Conservation (phyloP, 2,797 vertebrate genomes). For the Sibirionetta formosa region DNA sequence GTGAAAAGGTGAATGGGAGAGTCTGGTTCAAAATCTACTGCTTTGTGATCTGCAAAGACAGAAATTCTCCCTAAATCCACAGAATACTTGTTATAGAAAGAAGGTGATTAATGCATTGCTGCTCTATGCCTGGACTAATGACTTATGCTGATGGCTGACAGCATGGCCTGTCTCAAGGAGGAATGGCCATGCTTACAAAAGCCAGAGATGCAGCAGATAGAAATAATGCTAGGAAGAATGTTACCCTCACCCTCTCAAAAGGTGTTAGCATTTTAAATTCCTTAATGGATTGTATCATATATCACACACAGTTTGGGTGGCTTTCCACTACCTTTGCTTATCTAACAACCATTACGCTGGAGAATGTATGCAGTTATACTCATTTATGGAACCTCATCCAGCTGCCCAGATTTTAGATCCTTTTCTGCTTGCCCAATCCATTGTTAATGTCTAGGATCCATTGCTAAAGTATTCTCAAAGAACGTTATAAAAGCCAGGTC, state of each 20-base stretch:
- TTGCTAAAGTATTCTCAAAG: not conserved
- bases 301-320: not conserved
- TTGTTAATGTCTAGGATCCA: not conserved
- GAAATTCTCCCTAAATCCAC: not conserved
- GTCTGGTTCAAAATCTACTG: not conserved
- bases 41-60: not conserved
- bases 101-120: not conserved
- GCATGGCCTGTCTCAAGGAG: not conserved
- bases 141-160: not conserved
- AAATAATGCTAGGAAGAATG: not conserved
- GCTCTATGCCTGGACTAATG: not conserved
- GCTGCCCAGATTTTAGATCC: not conserved
- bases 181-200: not conserved
- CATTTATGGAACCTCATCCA: not conserved
- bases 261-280: not conserved
- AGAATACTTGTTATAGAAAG: not conserved
- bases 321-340: not conserved
- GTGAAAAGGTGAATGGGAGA: not conserved
- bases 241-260: not conserved
- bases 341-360: not conserved
- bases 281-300: not conserved
- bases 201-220: not conserved
- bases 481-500: not conserved
- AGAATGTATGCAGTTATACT: rapidly evolving
- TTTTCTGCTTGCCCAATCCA: not conserved